These are phyloP conservation scores for Halisarca cf. caerulea DNA, from an alignment of 37 sponge, comb jelly and placozoan species.

Conservation along the genomic window DNA sequence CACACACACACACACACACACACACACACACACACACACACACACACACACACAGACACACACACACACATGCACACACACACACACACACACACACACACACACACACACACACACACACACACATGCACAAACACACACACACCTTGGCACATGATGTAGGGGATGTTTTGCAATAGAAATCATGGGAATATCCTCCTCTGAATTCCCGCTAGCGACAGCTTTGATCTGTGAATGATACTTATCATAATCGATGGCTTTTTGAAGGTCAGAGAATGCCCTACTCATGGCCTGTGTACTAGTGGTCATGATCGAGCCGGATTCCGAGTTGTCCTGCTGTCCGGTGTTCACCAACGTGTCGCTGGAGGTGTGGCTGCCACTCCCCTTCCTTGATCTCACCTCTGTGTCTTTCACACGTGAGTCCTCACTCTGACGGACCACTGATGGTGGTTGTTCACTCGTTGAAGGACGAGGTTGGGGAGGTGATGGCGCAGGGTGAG, in stretches of 20 bases:
- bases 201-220: not conserved
- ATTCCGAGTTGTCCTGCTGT: not conserved
- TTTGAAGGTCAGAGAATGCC: slow-evolving; percentile 19
- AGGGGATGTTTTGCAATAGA: slow-evolving; percentile 11
- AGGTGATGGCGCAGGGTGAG: not conserved
- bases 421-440: not conserved
- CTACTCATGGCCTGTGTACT: slow-evolving; percentile 15
- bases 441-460: not conserved
- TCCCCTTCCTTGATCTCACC: not conserved
- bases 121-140: not conserved
- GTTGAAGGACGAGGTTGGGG: not conserved
- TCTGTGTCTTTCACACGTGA: not conserved
- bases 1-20: not conserved
- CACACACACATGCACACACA: not conserved
- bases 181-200: slow-evolving; percentile 20
- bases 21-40: not conserved
- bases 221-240: slow-evolving; percentile 9
- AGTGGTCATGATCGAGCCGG: slow-evolving; percentile 11
- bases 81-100: not conserved
- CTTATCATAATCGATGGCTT: slow-evolving; percentile 2
- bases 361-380: slow-evolving; percentile 19
- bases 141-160: slow-evolving; percentile 12
- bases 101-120: not conserved
- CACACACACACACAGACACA: not conserved
- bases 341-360: slow-evolving; percentile 8